Conservation (phyloP, 2,113 vertebrate genomes). For the Notothenia rossii region DNA sequence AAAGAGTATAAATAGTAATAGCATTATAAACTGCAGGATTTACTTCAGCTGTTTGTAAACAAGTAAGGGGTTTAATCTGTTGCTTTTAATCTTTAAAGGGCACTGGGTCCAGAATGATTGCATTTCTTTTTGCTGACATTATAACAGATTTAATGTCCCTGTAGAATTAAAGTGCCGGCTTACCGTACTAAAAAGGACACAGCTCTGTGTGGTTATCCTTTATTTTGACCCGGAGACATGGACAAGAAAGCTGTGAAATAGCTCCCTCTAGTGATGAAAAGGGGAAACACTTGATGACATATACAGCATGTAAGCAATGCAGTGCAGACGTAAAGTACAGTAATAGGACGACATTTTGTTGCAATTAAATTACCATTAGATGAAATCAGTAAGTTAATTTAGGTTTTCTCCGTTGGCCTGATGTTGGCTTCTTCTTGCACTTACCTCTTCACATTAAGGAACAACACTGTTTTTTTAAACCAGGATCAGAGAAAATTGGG, state of each 20-base stretch:
- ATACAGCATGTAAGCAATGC: neutral
- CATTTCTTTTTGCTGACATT: neutral
- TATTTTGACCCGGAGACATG: neutral
- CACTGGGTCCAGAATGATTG: neutral
- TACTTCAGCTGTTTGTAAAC: neutral
- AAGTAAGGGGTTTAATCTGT: neutral
- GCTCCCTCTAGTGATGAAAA: constrained; percentile 69
- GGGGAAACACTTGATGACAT: neutral
- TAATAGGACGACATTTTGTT: neutral
- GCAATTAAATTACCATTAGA: neutral
- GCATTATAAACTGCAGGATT: no score
- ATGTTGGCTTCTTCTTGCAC: neutral
- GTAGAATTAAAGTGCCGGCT: neutral
- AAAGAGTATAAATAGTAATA: no score
- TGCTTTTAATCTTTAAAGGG: neutral
- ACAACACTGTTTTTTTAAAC: neutral
- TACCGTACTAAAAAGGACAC: neutral
- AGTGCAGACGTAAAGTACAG: neutral
- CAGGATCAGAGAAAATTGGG: neutral
- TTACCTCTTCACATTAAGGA: neutral
- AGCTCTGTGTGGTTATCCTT: neutral
- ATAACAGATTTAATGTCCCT: neutral
- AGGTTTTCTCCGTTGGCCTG: neutral
- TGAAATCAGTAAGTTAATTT: neutral
- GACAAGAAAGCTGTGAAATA: constrained; percentile 7